Evolutionary conservation across 2,888 invertebrate genomes (phyloP).

Genomic region (Leuctra nigra): DNA sequence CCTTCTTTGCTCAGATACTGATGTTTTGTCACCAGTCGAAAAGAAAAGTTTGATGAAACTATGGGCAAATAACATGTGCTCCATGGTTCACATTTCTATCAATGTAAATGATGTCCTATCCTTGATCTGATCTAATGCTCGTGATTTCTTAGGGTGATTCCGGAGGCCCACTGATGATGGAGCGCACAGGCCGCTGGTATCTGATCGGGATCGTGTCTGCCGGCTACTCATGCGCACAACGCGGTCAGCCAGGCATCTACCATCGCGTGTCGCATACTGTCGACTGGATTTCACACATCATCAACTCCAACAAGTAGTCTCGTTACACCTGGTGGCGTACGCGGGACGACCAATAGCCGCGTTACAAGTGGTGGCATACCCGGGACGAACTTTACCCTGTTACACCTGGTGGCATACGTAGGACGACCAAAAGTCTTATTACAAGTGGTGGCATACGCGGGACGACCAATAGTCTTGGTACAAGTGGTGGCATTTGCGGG

Average conservation of each 20-base stretch:
- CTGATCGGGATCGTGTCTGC: constrained; percentile 88
- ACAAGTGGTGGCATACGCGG: too few species aligned
- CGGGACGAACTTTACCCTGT: too few species aligned
- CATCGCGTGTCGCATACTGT: constrained; percentile 89
- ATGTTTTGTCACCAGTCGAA: too few species aligned
- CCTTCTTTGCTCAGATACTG: too few species aligned
- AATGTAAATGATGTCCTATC: not conserved
- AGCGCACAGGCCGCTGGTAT: constrained; percentile 81
- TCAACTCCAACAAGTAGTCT: constrained; percentile 41
- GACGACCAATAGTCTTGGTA: too few species aligned
- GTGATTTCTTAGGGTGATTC: constrained; percentile 62
- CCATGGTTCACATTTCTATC: not conserved
- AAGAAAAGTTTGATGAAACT: not conserved
- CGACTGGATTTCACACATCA: constrained; percentile 77
- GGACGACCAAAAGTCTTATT: too few species aligned
- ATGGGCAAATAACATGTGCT: not conserved
- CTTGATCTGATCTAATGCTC: too few species aligned
- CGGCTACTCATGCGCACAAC: constrained; percentile 88
- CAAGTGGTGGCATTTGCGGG: too few species aligned
- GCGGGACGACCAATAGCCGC: too few species aligned
- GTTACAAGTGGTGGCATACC: too few species aligned
- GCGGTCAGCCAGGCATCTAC: constrained; percentile 91
- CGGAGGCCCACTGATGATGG: constrained; percentile 86
- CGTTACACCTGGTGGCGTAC: too few species aligned
- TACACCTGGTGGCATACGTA: too few species aligned